These are phyloP conservation scores for Pristiophorus japonicus DNA, from an alignment of 2,113 vertebrate genomes.

Conservation along the genomic window DNA sequence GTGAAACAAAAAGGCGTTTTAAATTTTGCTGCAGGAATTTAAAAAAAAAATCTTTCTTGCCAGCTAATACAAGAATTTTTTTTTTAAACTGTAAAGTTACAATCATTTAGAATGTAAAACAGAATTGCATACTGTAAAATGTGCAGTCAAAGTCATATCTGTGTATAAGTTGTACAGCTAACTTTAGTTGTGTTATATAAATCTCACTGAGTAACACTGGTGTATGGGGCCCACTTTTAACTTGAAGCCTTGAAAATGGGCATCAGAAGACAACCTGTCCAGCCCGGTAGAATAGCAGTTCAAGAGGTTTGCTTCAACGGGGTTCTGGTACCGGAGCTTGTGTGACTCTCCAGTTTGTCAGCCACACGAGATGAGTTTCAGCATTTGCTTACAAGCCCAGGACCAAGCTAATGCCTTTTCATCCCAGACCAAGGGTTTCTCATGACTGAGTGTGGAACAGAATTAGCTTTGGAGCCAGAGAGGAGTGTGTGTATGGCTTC, in stretches of 20 bases:
- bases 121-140: background rate
- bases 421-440: background rate
- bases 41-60: background rate
- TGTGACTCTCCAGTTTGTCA: background rate
- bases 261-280: background rate
- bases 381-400: background rate
- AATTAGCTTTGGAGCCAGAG: background rate
- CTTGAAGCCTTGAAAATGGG: background rate
- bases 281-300: background rate
- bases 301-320: background rate
- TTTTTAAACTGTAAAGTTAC: background rate
- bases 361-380: background rate
- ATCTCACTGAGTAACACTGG: background rate
- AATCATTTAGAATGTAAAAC: constrained; percentile 1
- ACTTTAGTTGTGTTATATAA: background rate
- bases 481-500: background rate
- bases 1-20: background rate
- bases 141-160: constrained; percentile 10
- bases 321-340: background rate
- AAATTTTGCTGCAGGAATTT: background rate
- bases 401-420: constrained; percentile 3
- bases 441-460: background rate
- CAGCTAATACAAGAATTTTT: background rate
- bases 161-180: background rate
- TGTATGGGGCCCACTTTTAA: background rate